A percentile compares a stretch with the other conserved stretches of the same genome.
These are phyloP conservation scores for Valencia hispanica DNA, from an alignment of 2,797 vertebrate species.

Conservation along the genomic window DNA sequence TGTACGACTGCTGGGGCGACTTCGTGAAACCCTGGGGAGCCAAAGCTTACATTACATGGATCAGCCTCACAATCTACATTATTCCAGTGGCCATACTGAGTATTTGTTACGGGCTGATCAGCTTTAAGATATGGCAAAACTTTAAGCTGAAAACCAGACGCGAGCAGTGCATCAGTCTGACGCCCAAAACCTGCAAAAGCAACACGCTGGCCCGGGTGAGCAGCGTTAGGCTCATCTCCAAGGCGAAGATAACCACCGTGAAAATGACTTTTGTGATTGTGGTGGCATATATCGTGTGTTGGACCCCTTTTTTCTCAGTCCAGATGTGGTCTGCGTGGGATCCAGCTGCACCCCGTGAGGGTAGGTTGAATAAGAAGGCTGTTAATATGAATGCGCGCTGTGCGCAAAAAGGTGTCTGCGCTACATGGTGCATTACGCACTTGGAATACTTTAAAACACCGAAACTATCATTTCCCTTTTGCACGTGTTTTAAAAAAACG, in stretches of 20 bases:
- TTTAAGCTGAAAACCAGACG: slow-evolving; percentile 87
- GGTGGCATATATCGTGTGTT: slow-evolving; percentile 91
- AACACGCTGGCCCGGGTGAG: slow-evolving; percentile 86
- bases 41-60: slow-evolving; percentile 94
- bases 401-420: not conserved
- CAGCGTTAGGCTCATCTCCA: slow-evolving; percentile 92
- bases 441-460: not conserved
- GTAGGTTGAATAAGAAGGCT: slow-evolving; percentile 70
- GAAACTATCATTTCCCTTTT: not conserved
- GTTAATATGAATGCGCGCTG: not conserved
- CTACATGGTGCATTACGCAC: not conserved
- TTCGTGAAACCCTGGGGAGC: slow-evolving; percentile 93
- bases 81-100: slow-evolving; percentile 89
- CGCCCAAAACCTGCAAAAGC: slow-evolving; percentile 70
- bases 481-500: no score
- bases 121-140: slow-evolving; percentile 96
- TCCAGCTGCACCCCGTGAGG: slow-evolving; percentile 87
- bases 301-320: slow-evolving; percentile 95
- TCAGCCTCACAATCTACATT: slow-evolving; percentile 91
- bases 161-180: slow-evolving; percentile 75
- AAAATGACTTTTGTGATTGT: slow-evolving; percentile 98
- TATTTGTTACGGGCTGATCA: slow-evolving; percentile 91
- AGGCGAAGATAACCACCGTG: slow-evolving; percentile 93
- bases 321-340: slow-evolving; percentile 98
- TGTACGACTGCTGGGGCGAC: slow-evolving; percentile 91